These are phyloP conservation scores for Trachymyrmex septentrionalis DNA, from an alignment of 1,140 invertebrate genomes.

Conservation along the genomic window DNA sequence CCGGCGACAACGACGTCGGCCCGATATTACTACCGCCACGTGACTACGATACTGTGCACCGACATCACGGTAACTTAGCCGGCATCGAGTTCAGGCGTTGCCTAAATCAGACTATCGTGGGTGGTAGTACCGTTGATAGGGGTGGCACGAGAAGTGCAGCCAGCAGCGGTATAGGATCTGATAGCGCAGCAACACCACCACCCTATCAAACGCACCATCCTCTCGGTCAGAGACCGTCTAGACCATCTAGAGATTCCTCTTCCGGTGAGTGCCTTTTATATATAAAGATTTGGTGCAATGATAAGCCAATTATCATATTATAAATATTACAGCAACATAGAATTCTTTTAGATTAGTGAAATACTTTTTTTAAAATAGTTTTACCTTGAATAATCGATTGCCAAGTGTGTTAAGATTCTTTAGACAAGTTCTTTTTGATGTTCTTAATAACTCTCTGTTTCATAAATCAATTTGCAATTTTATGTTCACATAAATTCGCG, in stretches of 20 bases:
- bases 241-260: conserved; percentile 84
- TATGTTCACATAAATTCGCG: not conserved
- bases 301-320: not conserved
- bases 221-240: conserved; percentile 81
- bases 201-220: conserved; percentile 84
- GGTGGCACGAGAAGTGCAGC: conserved; percentile 85
- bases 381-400: not conserved
- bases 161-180: conserved; percentile 93
- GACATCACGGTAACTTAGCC: conserved; percentile 93
- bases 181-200: conserved; percentile 93
- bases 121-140: conserved; percentile 83
- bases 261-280: conserved; percentile 80
- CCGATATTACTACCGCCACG: conserved; percentile 96
- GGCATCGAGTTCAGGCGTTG: conserved; percentile 93
- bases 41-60: conserved; percentile 96
- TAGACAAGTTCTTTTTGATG: not conserved
- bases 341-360: not conserved
- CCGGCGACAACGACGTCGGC: conserved; percentile 87
- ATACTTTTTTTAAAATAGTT: not conserved
- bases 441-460: not conserved
- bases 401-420: not conserved
- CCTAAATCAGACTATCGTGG: conserved; percentile 91
- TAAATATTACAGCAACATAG: too few species aligned
- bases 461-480: not conserved
- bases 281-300: not conserved